phyloP scores from a whole-genome alignment of 2,113 vertebrate species.

The Otis tarda region DNA sequence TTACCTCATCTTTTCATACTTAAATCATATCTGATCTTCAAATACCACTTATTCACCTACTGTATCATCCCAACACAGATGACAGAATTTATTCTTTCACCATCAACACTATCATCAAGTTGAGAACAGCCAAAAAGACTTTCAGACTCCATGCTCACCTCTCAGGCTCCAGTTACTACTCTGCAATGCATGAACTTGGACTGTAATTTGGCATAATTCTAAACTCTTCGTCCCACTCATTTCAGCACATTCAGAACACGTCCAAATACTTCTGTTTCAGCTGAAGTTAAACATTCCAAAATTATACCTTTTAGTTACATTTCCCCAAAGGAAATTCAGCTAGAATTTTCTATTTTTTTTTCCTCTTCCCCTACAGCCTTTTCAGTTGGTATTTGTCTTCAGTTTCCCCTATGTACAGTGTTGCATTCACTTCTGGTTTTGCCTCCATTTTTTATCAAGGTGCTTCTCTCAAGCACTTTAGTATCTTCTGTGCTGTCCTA shows the following conservation, averaged over 20 bases:
- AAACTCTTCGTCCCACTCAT: background rate
- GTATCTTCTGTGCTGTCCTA: background rate
- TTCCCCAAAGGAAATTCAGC: background rate
- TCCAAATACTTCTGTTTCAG: background rate
- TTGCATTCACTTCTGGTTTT: background rate
- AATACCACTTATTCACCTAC: background rate
- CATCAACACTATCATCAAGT: background rate
- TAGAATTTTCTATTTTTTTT: background rate
- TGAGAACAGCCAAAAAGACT: background rate
- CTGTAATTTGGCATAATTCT: background rate
- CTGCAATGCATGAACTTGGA: background rate
- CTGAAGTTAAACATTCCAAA: background rate
- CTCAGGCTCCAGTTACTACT: background rate
- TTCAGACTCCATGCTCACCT: background rate
- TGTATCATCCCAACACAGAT: background rate
- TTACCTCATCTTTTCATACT: background rate
- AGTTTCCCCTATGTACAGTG: background rate
- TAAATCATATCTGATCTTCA: background rate
- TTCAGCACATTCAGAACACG: background rate
- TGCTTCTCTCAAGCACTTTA: background rate
- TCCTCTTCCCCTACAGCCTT: background rate
- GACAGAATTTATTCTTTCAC: background rate
- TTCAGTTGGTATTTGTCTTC: background rate
- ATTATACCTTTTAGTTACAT: background rate
- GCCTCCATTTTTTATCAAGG: background rate